Percentiles rank a stretch among this genome's conserved stretches.
These are phyloP conservation scores for Oenanthe oenanthe DNA, from an alignment of 2,113 vertebrate species.

Conservation along the genomic window DNA sequence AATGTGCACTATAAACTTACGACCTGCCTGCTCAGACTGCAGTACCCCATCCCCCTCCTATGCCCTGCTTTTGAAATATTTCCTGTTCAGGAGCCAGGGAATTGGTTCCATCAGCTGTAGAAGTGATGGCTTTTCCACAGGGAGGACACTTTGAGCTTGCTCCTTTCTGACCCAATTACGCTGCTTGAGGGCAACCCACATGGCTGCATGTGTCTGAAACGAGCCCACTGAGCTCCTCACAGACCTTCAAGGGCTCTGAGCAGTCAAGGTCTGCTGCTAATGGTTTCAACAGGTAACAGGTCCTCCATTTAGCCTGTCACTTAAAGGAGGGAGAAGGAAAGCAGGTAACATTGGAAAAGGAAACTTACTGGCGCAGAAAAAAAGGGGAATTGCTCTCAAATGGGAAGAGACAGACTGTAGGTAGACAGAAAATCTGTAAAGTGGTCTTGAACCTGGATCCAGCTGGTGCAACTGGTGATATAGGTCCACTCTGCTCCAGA, in stretches of 20 bases:
- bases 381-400: not conserved
- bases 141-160: not conserved
- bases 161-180: not conserved
- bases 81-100: not conserved
- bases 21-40: not conserved
- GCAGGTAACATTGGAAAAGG: not conserved
- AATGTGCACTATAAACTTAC: not conserved
- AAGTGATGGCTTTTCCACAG: not conserved
- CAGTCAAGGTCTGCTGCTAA: not conserved
- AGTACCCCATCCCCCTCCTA: not conserved
- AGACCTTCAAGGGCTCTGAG: not conserved
- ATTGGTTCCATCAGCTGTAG: not conserved
- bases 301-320: not conserved
- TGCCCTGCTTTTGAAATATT: not conserved
- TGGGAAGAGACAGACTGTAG: not conserved
- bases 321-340: not conserved
- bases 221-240: not conserved
- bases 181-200: not conserved
- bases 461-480: not conserved
- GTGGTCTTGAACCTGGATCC: not conserved
- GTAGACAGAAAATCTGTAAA: not conserved
- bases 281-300: not conserved
- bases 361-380: not conserved
- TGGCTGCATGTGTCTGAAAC: not conserved
- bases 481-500: not conserved